Percentiles rank a stretch among this genome's conserved stretches.
These are phyloP conservation scores for Leptopilina drosophilae DNA, from an alignment of 2,888 invertebrate genomes.

Conservation along the genomic window DNA sequence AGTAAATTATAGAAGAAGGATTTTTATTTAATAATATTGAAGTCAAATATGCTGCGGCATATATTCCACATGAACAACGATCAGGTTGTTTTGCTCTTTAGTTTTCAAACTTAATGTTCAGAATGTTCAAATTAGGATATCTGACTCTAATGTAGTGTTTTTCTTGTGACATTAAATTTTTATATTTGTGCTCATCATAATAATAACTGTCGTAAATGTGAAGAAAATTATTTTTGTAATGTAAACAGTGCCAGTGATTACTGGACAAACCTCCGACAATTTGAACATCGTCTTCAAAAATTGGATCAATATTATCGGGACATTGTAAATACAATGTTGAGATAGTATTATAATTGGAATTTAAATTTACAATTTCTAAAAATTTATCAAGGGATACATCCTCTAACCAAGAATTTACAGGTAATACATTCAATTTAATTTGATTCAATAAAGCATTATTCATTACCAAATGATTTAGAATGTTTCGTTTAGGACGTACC, in stretches of 20 bases:
- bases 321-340: background rate
- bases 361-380: background rate
- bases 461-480: no score
- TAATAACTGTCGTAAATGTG: background rate
- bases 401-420: background rate
- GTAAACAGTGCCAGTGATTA: background rate
- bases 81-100: constrained; percentile 29
- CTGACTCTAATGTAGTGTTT: background rate
- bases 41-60: constrained; percentile 44
- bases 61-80: constrained; percentile 42
- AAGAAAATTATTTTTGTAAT: background rate
- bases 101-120: background rate
- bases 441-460: no score
- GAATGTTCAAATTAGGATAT: background rate
- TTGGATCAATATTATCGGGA: background rate
- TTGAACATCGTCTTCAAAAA: background rate
- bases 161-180: background rate
- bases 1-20: background rate
- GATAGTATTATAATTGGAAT: background rate
- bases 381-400: background rate
- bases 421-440: no score
- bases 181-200: background rate
- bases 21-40: background rate
- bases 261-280: background rate
- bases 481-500: no score